Percentiles rank a stretch among this genome's conserved stretches.
Evolutionary conservation across 2,797 vertebrate species (phyloP).

Genomic region (Miichthys miiuy): DNA sequence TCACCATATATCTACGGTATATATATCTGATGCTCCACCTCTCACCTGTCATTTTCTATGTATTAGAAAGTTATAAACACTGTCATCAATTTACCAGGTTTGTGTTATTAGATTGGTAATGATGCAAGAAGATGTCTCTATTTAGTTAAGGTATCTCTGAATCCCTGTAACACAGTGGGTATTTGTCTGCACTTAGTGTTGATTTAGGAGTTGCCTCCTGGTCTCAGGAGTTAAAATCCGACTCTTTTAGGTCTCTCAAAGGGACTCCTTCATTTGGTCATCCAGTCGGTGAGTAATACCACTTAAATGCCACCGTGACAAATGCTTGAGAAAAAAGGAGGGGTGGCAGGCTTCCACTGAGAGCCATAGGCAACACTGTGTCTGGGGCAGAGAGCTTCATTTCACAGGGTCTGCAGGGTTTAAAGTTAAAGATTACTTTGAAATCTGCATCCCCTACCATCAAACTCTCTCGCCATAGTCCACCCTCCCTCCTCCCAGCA

Average conservation of each 20-base stretch:
- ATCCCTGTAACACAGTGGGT: conserved; percentile 75
- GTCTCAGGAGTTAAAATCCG: conserved; percentile 78
- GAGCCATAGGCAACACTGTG: conserved; percentile 82
- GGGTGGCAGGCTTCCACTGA: conserved; percentile 74
- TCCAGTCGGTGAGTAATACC: conserved; percentile 83
- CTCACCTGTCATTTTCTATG: neutral
- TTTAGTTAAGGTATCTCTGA: conserved; percentile 38
- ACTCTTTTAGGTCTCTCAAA: conserved; percentile 81
- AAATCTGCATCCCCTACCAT: conserved; percentile 84
- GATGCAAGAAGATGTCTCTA: conserved; percentile 56
- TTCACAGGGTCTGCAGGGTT: conserved; percentile 85
- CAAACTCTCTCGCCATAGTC: conserved; percentile 65
- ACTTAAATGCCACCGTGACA: conserved; percentile 85
- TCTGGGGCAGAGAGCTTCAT: conserved; percentile 82
- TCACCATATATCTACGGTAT: no score
- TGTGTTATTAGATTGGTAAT: conserved; percentile 24
- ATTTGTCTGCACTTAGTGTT: conserved; percentile 80
- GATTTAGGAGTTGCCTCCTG: conserved; percentile 80
- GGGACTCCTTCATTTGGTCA: conserved; percentile 79
- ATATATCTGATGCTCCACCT: no score
- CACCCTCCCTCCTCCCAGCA: conserved; percentile 70
- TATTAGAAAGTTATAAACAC: neutral
- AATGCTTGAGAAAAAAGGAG: conserved; percentile 75
- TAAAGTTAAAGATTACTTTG: conserved; percentile 91
- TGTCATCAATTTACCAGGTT: neutral